Conservation (phyloP, 1,140 invertebrate species). For the Trinorchestia longiramus region DNA sequence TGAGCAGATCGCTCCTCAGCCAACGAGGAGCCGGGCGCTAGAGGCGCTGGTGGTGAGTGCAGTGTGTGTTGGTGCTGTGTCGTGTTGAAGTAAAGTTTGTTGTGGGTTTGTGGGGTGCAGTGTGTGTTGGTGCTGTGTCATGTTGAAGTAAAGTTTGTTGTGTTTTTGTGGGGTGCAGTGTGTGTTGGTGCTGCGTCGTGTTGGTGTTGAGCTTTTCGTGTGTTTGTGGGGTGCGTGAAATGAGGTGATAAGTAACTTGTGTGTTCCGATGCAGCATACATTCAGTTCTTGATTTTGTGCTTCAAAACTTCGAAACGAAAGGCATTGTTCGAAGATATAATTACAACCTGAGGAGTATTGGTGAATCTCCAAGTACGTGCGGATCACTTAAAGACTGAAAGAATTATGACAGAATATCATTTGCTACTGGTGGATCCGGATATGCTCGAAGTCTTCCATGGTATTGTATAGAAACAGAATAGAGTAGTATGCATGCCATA, state of each 20-base stretch:
- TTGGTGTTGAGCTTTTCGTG: not conserved
- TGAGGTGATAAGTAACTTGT: not conserved
- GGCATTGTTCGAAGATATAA: no score
- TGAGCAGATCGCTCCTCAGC: constrained; percentile 26
- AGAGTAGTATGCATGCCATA: no score
- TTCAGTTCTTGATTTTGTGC: no score
- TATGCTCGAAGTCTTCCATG: no score
- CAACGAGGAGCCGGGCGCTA: not conserved
- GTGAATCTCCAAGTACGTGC: no score
- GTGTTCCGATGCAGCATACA: no score
- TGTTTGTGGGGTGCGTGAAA: not conserved
- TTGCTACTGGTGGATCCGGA: no score
- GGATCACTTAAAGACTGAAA: no score
- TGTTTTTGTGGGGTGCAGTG: not conserved
- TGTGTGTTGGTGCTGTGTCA: not conserved
- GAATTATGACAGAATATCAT: no score
- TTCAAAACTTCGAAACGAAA: no score
- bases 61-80: not conserved
- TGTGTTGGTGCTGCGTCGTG: not conserved
- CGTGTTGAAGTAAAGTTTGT: not conserved
- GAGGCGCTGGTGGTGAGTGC: constrained; percentile 12
- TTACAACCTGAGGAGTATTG: no score
- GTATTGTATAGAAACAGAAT: no score
- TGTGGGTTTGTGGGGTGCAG: not conserved
- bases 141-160: not conserved